Conservation (phyloP, 1,140 invertebrate genomes). For the Pissodes strobi region DNA sequence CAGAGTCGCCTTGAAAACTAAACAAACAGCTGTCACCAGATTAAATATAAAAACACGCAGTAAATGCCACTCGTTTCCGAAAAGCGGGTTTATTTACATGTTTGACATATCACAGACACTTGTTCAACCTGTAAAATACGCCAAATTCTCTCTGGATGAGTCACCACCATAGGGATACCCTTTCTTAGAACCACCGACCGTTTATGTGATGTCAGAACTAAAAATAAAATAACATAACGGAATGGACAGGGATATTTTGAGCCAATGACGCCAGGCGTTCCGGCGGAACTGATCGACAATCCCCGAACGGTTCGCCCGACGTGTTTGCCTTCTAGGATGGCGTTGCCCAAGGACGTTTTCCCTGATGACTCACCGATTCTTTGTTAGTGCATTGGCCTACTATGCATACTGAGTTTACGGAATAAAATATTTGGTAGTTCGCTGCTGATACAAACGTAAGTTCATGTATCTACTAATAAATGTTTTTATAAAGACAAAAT, state of each 20-base stretch:
- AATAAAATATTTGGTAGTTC: no score
- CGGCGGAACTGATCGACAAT: constrained; percentile 20
- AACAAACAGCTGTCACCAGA: constrained; percentile 15
- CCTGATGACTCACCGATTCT: constrained; percentile 35
- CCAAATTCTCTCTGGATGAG: constrained; percentile 42
- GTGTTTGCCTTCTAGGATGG: constrained; percentile 11
- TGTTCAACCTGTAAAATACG: constrained; percentile 35
- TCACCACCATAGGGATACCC: constrained; percentile 49
- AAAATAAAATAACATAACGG: constrained; percentile 50
- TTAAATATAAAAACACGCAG: constrained; percentile 3
- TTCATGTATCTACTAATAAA: no score
- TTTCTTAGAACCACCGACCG: constrained; percentile 52
- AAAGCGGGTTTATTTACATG: constrained; percentile 19
- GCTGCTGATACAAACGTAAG: no score
- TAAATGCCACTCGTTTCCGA: constrained; percentile 10
- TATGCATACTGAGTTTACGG: no score
- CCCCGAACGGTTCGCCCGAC: neutral
- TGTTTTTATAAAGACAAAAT: no score
- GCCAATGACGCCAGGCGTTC: constrained; percentile 13
- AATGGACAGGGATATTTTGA: constrained; percentile 22
- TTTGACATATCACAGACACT: constrained; percentile 32
- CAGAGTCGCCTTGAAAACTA: constrained; percentile 4
- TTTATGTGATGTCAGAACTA: constrained; percentile 51
- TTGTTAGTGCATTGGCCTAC: no score
- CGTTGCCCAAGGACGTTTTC: constrained; percentile 30